A percentile compares a stretch with the other conserved stretches of the same genome.
Conservation (phyloP, 2,888 invertebrate genomes). For the Meteorus cinctellus region DNA sequence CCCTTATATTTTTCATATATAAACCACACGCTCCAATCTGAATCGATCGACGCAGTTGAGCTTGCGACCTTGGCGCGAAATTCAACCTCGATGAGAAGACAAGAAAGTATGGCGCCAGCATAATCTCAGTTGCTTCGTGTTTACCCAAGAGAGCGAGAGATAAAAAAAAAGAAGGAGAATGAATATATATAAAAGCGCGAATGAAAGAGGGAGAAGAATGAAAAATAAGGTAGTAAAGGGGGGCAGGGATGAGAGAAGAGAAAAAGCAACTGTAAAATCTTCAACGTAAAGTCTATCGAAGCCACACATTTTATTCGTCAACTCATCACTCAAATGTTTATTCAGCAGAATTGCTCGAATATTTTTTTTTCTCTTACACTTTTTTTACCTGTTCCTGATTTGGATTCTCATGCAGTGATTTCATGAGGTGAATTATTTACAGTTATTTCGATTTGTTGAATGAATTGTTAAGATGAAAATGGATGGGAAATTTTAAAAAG, state of each 20-base stretch:
- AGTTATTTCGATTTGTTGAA: too few species aligned
- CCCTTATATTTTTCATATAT: constrained; percentile 7
- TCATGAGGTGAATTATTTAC: too few species aligned
- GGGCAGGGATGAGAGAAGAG: background rate
- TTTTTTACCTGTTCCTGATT: background rate
- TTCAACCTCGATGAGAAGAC: constrained; percentile 2
- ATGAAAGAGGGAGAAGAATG: background rate
- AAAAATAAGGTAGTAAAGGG: background rate
- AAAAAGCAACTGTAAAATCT: background rate
- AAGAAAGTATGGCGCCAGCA: constrained; percentile 17
- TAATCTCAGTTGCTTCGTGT: constrained; percentile 13
- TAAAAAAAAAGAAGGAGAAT: background rate
- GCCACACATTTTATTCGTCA: constrained; percentile 4
- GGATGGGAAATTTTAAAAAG: too few species aligned
- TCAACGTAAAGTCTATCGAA: constrained; percentile 3
- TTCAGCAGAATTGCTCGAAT: background rate
- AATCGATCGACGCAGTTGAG: constrained; percentile 30
- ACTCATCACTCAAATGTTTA: background rate
- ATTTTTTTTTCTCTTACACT: background rate
- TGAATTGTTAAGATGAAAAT: too few species aligned
- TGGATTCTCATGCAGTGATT: too few species aligned
- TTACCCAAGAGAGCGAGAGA: constrained; percentile 15
- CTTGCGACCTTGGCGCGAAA: constrained; percentile 48
- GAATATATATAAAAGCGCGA: background rate
- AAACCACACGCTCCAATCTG: constrained; percentile 14